Evolutionary conservation across 2,797 vertebrate species (phyloP), one percentile per base, ranked within the genome.

Genomic region (Nothura maculosa): DNA sequence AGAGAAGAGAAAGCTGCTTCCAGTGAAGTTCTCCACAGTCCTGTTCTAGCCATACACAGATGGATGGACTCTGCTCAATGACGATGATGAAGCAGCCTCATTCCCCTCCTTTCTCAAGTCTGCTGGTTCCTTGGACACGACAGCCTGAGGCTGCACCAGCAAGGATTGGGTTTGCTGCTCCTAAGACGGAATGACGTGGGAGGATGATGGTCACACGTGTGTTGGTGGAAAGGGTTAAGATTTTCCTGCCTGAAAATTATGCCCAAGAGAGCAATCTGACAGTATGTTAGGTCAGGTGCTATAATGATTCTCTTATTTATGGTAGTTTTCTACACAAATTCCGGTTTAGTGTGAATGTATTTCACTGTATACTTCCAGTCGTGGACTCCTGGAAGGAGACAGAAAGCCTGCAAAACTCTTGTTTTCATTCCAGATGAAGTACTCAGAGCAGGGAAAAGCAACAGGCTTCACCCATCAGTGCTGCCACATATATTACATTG

Each of bases 141-240:
- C 0, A 0, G 61, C 1, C 4, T 0, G 0, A 3, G 13, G 40
- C 15, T 78, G 73, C 50, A 63, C 25, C 64, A 85, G n/a, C 60
- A 57, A 40, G 30, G 50, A 32, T 16, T 3, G 9, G 34, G 58
- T 79, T 76, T 1, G 1, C 10, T 42, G 42, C 62, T 67, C 62
- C 28, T 42, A 30, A 68, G 92, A 75, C 6, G 11, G 62, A 89
- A 68, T 1, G 0, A n/a, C 38, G 42, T 0, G 8, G 61, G 34
- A 72, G 72, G n/a, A 34, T 40, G n/a, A 34, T 36, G 27, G 24
- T n/a, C 32, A 15, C 0, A 2, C 47, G 42, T 4, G 1, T 10
- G 10, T 48, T 34, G 42, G 28, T 64, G 55, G 36, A 78, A 85
- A 52, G 21, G 21, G 17, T 0, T 42, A 19, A 57, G 32, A 70